These are phyloP conservation scores for Amphiprion clarkii DNA, from an alignment of 2,797 vertebrate genomes.

Conservation along the genomic window DNA sequence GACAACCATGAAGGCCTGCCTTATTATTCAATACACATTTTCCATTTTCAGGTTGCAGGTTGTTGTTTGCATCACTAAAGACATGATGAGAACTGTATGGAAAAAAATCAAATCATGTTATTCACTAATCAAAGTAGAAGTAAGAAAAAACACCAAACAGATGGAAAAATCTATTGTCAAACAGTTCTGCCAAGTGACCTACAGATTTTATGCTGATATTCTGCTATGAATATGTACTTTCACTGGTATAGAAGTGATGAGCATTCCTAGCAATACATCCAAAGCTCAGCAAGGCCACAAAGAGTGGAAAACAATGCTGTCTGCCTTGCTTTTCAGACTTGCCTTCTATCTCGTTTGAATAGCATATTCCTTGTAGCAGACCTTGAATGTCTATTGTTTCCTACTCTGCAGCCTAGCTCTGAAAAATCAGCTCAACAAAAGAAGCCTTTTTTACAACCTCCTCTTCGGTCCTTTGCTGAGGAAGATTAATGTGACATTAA, in stretches of 20 bases:
- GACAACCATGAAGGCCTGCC: too few relatives aligned
- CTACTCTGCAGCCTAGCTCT: not conserved
- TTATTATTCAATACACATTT: too few relatives aligned
- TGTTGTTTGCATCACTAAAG: too few relatives aligned
- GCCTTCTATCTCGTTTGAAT: not conserved
- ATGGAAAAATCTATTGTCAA: too few relatives aligned
- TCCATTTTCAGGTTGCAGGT: too few relatives aligned
- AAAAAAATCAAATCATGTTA: too few relatives aligned
- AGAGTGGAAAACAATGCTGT: not conserved
- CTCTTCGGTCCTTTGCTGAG: slow-evolving; percentile 10
- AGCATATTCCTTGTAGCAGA: not conserved
- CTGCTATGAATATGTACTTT: not conserved
- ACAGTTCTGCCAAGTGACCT: too few relatives aligned
- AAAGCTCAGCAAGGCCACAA: not conserved
- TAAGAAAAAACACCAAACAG: too few relatives aligned
- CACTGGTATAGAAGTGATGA: not conserved
- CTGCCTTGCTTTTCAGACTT: slow-evolving; percentile 1
- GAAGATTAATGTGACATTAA: slow-evolving; percentile 54
- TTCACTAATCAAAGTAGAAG: too few relatives aligned
- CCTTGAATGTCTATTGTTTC: slow-evolving; percentile 8
- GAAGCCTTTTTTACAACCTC: not conserved
- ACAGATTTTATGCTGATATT: too few relatives aligned
- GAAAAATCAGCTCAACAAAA: slow-evolving; percentile 10
- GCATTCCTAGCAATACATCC: not conserved
- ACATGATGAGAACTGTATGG: too few relatives aligned